A percentile compares a stretch with the other conserved stretches of the same genome.
Evolutionary conservation across 1,140 invertebrate genomes (phyloP).

Genomic region (Anadara kagoshimensis): DNA sequence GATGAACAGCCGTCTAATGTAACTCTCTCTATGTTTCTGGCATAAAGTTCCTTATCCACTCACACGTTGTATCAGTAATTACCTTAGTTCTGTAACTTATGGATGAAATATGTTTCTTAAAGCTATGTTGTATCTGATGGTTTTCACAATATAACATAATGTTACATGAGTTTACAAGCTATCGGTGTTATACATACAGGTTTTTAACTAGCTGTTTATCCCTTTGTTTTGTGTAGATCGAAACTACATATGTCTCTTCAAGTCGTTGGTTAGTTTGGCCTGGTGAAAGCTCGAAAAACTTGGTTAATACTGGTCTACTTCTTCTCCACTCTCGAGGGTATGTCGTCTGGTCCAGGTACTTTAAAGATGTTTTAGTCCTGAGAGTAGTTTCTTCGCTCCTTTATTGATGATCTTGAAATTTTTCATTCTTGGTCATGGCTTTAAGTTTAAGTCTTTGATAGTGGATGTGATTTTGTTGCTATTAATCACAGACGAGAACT

Average conservation of each 20-base stretch:
- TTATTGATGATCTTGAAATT: neutral
- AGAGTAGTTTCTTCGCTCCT: constrained; percentile 8
- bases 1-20: constrained; percentile 29
- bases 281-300: constrained; percentile 21
- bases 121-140: constrained; percentile 9
- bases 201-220: constrained; percentile 24
- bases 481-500: constrained; percentile 29
- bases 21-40: constrained; percentile 17
- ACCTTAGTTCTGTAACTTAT: constrained; percentile 34
- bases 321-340: constrained; percentile 26
- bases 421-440: neutral
- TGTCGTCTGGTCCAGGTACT: constrained; percentile 21
- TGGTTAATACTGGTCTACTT: constrained; percentile 13
- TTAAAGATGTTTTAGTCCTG: constrained; percentile 18
- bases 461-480: constrained; percentile 1
- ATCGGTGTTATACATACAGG: constrained; percentile 38
- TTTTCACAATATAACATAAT: constrained; percentile 24
- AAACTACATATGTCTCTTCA: constrained; percentile 30
- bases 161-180: constrained; percentile 31
- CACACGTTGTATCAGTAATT: neutral
- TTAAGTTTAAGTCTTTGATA: constrained; percentile 1
- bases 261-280: constrained; percentile 32
- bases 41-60: constrained; percentile 33
- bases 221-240: constrained; percentile 37
- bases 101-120: constrained; percentile 6